A percentile compares a stretch with the other conserved stretches of the same genome.
These are phyloP conservation scores for Hydraecia micacea DNA, from an alignment of 2,888 invertebrate genomes.

Conservation along the genomic window DNA sequence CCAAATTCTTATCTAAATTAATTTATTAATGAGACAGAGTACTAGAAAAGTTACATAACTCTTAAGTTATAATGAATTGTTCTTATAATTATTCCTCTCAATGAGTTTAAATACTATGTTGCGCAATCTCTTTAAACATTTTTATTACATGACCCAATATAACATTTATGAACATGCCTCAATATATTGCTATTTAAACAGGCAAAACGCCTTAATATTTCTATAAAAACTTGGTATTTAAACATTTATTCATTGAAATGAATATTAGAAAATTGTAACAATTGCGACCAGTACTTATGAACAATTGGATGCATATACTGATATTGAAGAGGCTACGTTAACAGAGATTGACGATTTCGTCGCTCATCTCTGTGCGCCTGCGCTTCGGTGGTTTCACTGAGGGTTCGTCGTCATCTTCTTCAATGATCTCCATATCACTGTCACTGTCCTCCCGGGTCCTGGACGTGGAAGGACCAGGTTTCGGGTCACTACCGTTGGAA, in stretches of 20 bases:
- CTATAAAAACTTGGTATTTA: constrained; percentile 56
- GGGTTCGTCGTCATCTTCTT: constrained; percentile 84
- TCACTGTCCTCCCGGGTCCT: constrained; percentile 82
- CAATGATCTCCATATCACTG: constrained; percentile 88
- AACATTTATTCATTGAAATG: constrained; percentile 23
- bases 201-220: constrained; percentile 62
- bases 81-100: constrained; percentile 67
- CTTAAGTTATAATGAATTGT: constrained; percentile 69
- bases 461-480: constrained; percentile 86
- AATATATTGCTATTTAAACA: constrained; percentile 53
- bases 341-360: constrained; percentile 84
- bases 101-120: constrained; percentile 61
- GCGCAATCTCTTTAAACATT: constrained; percentile 49
- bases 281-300: constrained; percentile 44
- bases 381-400: constrained; percentile 83
- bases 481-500: constrained; percentile 81
- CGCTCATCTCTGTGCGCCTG: constrained; percentile 79
- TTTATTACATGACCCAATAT: constrained; percentile 52
- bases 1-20: constrained; percentile 62
- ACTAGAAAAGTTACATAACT: constrained; percentile 68
- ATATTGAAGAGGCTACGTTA: constrained; percentile 68
- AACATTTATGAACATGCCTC: constrained; percentile 32
- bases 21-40: constrained; percentile 72
- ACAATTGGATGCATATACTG: constrained; percentile 34
- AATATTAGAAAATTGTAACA: constrained; percentile 49